Evolutionary conservation across 2,113 vertebrate genomes (phyloP).

Genomic region (Guaruba guarouba): DNA sequence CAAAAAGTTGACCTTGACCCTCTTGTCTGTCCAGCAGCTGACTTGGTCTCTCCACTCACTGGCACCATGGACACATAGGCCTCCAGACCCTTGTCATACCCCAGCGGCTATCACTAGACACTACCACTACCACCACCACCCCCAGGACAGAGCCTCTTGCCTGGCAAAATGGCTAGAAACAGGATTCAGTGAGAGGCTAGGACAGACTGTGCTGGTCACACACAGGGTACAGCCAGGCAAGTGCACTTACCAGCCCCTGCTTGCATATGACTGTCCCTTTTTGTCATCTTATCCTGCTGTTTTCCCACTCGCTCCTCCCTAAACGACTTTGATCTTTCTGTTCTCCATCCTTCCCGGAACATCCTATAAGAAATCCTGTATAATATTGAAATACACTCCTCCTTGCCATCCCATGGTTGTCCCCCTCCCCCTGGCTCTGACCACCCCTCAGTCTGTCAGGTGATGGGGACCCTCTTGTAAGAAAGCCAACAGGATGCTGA

Average conservation of each 20-base stretch:
- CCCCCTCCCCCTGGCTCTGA: neutral
- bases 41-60: neutral
- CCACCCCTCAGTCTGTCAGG: neutral
- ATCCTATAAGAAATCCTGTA: neutral
- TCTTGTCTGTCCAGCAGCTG: neutral
- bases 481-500: neutral
- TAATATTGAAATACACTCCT: neutral
- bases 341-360: neutral
- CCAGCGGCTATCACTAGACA: neutral
- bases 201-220: neutral
- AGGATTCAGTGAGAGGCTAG: neutral
- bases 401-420: neutral
- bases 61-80: rapidly evolving
- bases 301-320: neutral
- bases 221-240: neutral
- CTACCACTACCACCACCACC: neutral
- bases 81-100: neutral
- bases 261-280: neutral
- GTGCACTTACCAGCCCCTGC: neutral
- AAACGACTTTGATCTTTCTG: neutral
- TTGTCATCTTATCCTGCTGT: neutral
- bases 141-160: neutral
- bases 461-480: neutral
- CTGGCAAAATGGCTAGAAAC: neutral
- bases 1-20: neutral